Evolutionary conservation across 2,113 vertebrate genomes (phyloP), one percentile per base, ranked within the genome.

Genomic region (Entosphenus tridentatus): DNA sequence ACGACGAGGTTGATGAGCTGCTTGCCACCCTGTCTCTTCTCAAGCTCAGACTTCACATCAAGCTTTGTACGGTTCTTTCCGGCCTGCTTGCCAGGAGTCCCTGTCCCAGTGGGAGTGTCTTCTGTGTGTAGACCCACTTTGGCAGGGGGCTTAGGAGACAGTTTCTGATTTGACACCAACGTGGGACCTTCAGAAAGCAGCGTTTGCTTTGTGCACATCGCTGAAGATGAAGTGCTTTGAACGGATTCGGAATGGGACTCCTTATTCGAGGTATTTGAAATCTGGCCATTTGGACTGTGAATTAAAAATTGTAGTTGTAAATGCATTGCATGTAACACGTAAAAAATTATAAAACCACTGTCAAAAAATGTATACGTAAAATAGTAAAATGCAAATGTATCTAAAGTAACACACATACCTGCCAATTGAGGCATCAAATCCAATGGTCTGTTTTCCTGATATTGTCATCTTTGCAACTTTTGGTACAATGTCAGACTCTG

Each of bases 391-490:
- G 39, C 4, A 39, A 39, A 39, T 39, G 39, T 39, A 39, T 39
- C 39, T 39, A 39, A 57, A 55, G 21, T 2, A 9, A 70, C 55
- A 56, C 14, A 71, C 12, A 69, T 17, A 39, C 76, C 80, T 88
- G 96, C 93, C 87, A 39, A 39, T 83, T 73, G 85, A 88, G 72
- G 96, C 86, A 76, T 92, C 87, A 77, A 98, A 98, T 76, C 93
- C 93, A 85, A 89, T 90, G 71, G 86, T 88, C 57, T 89, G 87
- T 81, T 95, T 98, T 75, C 93, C 89, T 72, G 90, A 92, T 57
- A 98, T 81, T 9, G 88, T 96, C 93, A 98, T 96, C 76, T 88
- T 87, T 73, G 90, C 83, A 79, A 96, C 84, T 83, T 98, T 98
- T 68, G 89, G 85, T 68, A 96, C 78, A 75, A 96, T 82, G 74